These are phyloP conservation scores for Zaprionus davidi DNA, from an alignment of 1,140 invertebrate genomes.

Conservation along the genomic window DNA sequence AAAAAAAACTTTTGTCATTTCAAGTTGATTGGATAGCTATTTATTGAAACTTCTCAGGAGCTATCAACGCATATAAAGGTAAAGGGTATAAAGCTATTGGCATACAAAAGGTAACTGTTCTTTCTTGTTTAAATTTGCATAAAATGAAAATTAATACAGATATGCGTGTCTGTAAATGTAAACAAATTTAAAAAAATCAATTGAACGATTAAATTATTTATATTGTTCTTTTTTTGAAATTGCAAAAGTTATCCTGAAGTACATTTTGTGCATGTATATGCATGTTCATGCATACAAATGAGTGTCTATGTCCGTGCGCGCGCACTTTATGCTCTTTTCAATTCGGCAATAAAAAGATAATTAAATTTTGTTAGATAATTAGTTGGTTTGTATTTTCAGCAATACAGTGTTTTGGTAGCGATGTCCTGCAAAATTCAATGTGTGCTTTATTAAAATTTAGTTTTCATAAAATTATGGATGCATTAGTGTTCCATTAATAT, in stretches of 20 bases:
- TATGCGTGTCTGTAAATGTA: neutral
- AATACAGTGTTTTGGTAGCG: constrained; percentile 36
- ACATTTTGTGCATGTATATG: neutral
- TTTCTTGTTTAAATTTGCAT: constrained; percentile 60
- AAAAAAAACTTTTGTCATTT: too few species aligned
- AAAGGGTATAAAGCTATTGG: neutral
- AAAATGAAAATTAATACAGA: constrained; percentile 62
- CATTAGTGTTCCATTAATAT: constrained; percentile 12
- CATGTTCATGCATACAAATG: neutral
- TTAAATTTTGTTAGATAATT: constrained; percentile 70
- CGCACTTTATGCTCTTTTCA: neutral
- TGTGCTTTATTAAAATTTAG: constrained; percentile 52
- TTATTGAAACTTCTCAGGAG: too few species aligned
- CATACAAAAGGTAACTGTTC: neutral
- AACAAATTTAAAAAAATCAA: constrained; percentile 36
- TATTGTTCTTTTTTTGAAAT: constrained; percentile 37
- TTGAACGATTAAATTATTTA: constrained; percentile 53
- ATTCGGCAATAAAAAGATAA: constrained; percentile 46
- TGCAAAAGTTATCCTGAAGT: constrained; percentile 2
- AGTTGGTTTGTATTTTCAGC: constrained; percentile 52
- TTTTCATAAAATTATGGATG: constrained; percentile 42
- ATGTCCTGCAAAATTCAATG: constrained; percentile 43
- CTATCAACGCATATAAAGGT: too few species aligned
- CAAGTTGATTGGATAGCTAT: too few species aligned
- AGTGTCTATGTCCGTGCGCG: neutral